These are phyloP conservation scores for Drosophila trapezifrons DNA, from an alignment of 1,140 invertebrate genomes.

Conservation along the genomic window DNA sequence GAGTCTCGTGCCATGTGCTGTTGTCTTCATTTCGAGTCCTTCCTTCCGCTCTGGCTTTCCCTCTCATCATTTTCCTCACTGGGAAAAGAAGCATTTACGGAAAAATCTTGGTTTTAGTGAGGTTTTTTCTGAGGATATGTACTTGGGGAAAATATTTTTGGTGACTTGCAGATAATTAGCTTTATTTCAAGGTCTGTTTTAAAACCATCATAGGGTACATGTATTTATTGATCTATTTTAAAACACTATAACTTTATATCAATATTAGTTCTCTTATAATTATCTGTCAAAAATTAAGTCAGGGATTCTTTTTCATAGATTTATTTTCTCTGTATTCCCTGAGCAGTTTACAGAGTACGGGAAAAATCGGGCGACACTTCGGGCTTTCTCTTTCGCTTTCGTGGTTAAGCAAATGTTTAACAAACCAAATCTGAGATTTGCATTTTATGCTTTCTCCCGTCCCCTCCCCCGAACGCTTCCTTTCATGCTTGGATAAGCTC, in stretches of 20 bases:
- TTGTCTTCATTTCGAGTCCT: slow-evolving; percentile 64
- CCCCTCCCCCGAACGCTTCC: slow-evolving; percentile 22
- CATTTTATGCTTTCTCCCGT: slow-evolving; percentile 67
- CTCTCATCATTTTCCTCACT: slow-evolving; percentile 29
- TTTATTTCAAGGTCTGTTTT: background rate
- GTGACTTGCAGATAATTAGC: background rate
- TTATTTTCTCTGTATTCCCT: background rate
- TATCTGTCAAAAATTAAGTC: background rate
- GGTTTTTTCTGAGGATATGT: background rate
- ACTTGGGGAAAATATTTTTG: background rate
- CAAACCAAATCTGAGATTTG: slow-evolving; percentile 81
- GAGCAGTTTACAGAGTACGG: background rate
- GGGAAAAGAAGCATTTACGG: background rate
- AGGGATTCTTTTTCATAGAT: accelerated
- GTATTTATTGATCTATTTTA: background rate
- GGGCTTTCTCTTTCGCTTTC: slow-evolving; percentile 62
- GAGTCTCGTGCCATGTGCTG: slow-evolving; percentile 53
- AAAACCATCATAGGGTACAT: background rate
- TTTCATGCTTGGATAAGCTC: slow-evolving; percentile 64
- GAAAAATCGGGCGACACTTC: slow-evolving; percentile 32
- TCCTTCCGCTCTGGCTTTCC: slow-evolving; percentile 34
- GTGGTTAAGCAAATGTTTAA: slow-evolving; percentile 82
- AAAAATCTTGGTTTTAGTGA: background rate
- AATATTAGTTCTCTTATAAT: no score
- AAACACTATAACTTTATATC: accelerated